Conservation (phyloP, 2,113 vertebrate species). For the Dasyornis broadbenti region DNA sequence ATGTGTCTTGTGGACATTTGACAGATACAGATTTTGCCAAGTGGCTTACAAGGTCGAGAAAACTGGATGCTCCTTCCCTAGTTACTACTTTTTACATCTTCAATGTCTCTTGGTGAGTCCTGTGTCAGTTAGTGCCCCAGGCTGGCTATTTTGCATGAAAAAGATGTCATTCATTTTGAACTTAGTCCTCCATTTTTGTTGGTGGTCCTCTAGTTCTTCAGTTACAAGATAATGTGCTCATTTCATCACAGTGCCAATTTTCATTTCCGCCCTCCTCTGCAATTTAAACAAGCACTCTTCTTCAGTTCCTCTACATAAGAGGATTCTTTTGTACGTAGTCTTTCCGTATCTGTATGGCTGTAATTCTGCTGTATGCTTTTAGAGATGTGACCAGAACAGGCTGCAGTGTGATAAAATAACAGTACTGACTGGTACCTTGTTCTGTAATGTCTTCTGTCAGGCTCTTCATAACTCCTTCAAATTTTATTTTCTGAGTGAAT, state of each 20-base stretch:
- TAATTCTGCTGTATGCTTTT: background rate
- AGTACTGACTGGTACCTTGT: background rate
- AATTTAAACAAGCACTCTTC: background rate
- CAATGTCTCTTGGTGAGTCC: background rate
- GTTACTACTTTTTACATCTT: background rate
- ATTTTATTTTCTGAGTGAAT: background rate
- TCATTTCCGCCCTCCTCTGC: background rate
- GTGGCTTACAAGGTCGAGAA: background rate
- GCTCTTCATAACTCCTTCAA: background rate
- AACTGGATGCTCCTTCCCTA: background rate
- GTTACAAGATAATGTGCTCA: background rate
- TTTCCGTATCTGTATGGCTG: background rate
- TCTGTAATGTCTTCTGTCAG: background rate
- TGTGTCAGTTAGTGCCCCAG: background rate
- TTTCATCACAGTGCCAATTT: background rate
- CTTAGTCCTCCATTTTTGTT: background rate
- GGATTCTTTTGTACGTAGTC: background rate
- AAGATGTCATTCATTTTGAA: background rate
- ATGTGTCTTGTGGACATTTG: background rate
- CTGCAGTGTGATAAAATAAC: background rate
- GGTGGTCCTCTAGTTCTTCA: background rate
- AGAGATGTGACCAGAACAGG: background rate
- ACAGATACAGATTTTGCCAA: background rate
- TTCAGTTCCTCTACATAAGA: background rate
- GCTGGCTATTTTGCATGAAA: background rate